Evolutionary conservation across 1,140 invertebrate genomes (phyloP).

Genomic region (Polyergus mexicanus): DNA sequence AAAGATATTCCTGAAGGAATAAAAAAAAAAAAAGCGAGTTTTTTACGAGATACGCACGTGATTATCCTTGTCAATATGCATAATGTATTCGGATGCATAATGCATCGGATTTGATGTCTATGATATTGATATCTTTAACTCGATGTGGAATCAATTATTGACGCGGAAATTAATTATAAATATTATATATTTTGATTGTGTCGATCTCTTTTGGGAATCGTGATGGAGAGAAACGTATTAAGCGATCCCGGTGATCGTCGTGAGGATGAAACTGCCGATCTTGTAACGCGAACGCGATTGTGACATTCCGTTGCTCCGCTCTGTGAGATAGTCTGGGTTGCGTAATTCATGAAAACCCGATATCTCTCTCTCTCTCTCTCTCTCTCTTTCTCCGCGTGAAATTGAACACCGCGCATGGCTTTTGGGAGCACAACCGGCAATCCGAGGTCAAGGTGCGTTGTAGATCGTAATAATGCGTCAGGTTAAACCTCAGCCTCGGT

Average conservation of each 20-base stretch:
- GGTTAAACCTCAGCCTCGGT: slow-evolving; percentile 12
- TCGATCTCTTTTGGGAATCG: slow-evolving; percentile 1
- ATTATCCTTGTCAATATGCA: slow-evolving; percentile 28
- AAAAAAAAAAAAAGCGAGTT: slow-evolving; percentile 16
- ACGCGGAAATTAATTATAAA: neutral
- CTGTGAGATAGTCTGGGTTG: slow-evolving; percentile 19
- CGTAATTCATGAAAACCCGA: slow-evolving; percentile 64
- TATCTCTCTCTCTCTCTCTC: neutral
- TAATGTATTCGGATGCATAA: slow-evolving; percentile 32
- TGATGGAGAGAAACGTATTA: too few relatives aligned
- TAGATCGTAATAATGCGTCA: slow-evolving; percentile 35
- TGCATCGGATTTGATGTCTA: neutral
- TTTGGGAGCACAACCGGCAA: neutral
- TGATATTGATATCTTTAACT: neutral
- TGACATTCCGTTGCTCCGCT: neutral
- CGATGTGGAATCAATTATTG: neutral
- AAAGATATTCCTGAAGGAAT: neutral
- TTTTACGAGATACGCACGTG: neutral
- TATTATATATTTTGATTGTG: neutral
- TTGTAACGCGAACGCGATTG: slow-evolving; percentile 13
- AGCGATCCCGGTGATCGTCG: neutral
- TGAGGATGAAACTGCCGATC: slow-evolving; percentile 6
- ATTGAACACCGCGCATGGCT: slow-evolving; percentile 41
- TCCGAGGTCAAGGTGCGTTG: slow-evolving; percentile 48
- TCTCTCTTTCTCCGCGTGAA: slow-evolving; percentile 37